A percentile compares a stretch with the other conserved stretches of the same genome.
phyloP scores from a whole-genome alignment of 2,888 invertebrate genomes.

The Melinopterus prodromus region DNA sequence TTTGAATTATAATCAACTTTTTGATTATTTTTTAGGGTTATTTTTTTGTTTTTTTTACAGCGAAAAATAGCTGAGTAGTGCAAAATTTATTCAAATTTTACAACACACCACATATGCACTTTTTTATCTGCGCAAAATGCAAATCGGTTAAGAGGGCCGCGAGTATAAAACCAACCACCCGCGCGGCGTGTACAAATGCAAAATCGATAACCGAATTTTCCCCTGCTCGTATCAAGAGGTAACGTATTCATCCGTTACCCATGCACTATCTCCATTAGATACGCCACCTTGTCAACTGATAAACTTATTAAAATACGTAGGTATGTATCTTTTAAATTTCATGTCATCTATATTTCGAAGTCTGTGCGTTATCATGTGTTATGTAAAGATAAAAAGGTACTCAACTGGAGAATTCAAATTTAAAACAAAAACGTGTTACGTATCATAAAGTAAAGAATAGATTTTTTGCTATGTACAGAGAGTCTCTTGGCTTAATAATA shows the following conservation, averaged over 20 bases:
- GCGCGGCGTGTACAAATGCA: not conserved
- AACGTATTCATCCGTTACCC: conserved; percentile 10
- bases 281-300: not conserved
- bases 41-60: not conserved
- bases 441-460: too few relatives aligned
- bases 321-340: not conserved
- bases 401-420: too few relatives aligned
- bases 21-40: not conserved
- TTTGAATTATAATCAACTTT: too few relatives aligned
- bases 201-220: conserved; percentile 24
- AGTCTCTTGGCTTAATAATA: too few relatives aligned
- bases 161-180: not conserved
- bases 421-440: too few relatives aligned
- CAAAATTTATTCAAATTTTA: not conserved
- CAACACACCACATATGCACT: not conserved
- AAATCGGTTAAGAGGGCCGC: not conserved
- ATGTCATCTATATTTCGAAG: not conserved
- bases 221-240: not conserved
- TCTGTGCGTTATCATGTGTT: too few relatives aligned
- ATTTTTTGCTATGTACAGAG: too few relatives aligned
- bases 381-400: too few relatives aligned
- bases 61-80: not conserved
- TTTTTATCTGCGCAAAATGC: not conserved
- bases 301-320: not conserved
- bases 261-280: not conserved